Conservation (phyloP, 1,140 invertebrate species). For the Aphaenogaster rudis region DNA sequence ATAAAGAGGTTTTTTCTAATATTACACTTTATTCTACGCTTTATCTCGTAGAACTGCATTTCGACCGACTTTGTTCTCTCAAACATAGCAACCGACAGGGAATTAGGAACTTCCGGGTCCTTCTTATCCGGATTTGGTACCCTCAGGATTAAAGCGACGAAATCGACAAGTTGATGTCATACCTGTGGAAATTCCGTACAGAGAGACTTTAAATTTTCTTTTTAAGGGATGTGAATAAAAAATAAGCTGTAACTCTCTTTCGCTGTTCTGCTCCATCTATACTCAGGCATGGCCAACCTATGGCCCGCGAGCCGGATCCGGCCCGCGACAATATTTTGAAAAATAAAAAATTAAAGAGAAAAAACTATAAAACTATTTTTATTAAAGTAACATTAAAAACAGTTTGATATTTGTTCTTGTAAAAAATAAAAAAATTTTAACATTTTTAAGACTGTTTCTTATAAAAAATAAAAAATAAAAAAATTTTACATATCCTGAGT, state of each 20-base stretch:
- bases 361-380: too few relatives aligned
- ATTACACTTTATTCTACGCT: constrained; percentile 8
- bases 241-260: neutral
- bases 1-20: neutral
- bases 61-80: constrained; percentile 28
- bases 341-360: too few relatives aligned
- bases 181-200: constrained; percentile 44
- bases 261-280: neutral
- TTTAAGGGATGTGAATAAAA: neutral
- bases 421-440: too few relatives aligned
- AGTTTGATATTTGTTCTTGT: too few relatives aligned
- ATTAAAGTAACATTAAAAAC: too few relatives aligned
- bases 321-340: too few relatives aligned
- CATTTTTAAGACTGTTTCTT: too few relatives aligned
- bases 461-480: too few relatives aligned
- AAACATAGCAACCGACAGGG: constrained; percentile 23
- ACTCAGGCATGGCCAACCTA: too few relatives aligned
- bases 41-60: neutral
- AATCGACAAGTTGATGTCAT: constrained; percentile 26
- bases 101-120: constrained; percentile 38
- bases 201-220: neutral
- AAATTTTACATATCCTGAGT: too few relatives aligned
- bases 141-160: constrained; percentile 31
- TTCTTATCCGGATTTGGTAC: constrained; percentile 24
- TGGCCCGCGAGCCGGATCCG: too few relatives aligned